Evolutionary conservation across 2,797 vertebrate genomes (phyloP).

Genomic region (Calcarius lapponicus): DNA sequence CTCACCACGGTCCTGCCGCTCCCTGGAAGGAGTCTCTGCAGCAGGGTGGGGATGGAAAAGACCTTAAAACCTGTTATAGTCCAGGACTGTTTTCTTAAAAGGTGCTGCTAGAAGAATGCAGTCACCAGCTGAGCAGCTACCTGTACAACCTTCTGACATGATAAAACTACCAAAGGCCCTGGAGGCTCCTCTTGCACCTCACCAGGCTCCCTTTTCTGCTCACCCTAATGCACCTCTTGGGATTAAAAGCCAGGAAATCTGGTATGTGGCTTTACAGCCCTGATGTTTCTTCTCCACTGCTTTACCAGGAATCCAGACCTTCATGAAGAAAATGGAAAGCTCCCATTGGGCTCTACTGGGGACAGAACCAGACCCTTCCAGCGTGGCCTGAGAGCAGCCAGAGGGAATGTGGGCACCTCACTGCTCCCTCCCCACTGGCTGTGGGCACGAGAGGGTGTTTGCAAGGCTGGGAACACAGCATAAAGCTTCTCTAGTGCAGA

Average conservation of each 20-base stretch:
- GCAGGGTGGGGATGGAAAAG: not conserved
- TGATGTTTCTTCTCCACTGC: not conserved
- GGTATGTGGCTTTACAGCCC: not conserved
- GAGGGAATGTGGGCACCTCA: not conserved
- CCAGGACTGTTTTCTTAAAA: not conserved
- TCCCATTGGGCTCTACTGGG: not conserved
- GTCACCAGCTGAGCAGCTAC: not conserved
- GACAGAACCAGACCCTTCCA: not conserved
- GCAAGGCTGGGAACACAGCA: not conserved
- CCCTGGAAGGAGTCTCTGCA: not conserved
- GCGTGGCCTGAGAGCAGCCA: not conserved
- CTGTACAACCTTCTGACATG: not conserved
- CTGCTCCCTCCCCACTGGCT: not conserved
- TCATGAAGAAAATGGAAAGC: not conserved
- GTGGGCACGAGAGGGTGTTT: not conserved
- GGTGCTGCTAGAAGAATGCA: not conserved
- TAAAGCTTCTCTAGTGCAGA: not conserved
- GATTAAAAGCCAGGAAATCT: not conserved
- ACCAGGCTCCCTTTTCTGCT: not conserved
- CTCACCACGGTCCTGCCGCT: rapidly evolving
- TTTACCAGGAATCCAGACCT: not conserved
- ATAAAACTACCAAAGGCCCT: not conserved
- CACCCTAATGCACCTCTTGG: not conserved
- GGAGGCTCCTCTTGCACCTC: not conserved
- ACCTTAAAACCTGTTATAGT: not conserved